Conservation (phyloP, 1,140 invertebrate species). For the Teleopsis dalmanni region DNA sequence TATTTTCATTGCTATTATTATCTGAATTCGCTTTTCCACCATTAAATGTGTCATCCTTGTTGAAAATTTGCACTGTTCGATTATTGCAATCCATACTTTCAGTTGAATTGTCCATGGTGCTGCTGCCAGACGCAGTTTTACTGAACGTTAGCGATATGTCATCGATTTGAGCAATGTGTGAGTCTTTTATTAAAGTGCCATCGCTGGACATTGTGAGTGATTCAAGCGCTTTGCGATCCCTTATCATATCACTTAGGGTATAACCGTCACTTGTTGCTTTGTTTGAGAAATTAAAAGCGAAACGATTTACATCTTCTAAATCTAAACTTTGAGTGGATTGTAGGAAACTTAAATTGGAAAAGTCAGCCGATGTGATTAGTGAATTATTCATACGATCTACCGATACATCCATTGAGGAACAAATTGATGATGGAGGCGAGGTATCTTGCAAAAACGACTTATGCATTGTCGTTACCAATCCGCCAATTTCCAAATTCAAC, state of each 20-base stretch:
- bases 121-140: conserved; percentile 36
- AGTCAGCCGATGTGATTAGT: conserved; percentile 40
- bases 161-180: conserved; percentile 39
- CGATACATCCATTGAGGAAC: conserved; percentile 30
- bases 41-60: not conserved
- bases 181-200: conserved; percentile 38
- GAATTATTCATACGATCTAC: conserved; percentile 39
- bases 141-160: conserved; percentile 34
- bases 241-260: conserved; percentile 34
- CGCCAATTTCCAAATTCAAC: conserved; percentile 36
- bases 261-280: conserved; percentile 17
- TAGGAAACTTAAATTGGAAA: conserved; percentile 38
- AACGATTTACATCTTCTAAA: conserved; percentile 6
- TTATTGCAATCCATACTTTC: conserved; percentile 25
- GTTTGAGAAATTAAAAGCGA: conserved; percentile 18
- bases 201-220: conserved; percentile 35
- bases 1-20: not conserved
- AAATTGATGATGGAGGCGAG: conserved; percentile 40
- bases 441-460: conserved; percentile 40
- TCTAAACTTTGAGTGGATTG: conserved; percentile 32
- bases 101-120: conserved; percentile 41
- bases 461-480: conserved; percentile 38
- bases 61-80: not conserved
- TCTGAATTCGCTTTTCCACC: too few relatives aligned
- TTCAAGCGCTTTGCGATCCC: conserved; percentile 35